These are phyloP conservation scores for Chloroceryle inda DNA, from an alignment of 2,797 vertebrate species.

Conservation along the genomic window DNA sequence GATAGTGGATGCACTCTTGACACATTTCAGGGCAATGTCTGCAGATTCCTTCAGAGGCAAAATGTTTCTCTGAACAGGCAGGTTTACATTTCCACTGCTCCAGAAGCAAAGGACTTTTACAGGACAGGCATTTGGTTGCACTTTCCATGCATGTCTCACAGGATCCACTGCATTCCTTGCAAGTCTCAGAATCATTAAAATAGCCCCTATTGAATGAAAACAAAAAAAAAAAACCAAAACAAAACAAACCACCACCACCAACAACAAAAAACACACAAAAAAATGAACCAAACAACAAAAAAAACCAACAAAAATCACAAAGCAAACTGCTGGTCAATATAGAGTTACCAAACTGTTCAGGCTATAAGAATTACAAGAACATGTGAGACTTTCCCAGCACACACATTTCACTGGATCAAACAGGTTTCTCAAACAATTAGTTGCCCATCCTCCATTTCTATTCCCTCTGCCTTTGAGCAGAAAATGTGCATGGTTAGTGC, in stretches of 20 bases:
- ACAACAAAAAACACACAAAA: background rate
- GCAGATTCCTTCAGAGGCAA: slow-evolving; percentile 82
- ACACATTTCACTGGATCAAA: background rate
- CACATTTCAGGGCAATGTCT: slow-evolving; percentile 86
- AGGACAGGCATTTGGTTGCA: slow-evolving; percentile 85
- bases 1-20: slow-evolving; percentile 81
- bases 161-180: slow-evolving; percentile 79
- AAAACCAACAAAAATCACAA: background rate
- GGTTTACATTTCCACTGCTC: slow-evolving; percentile 79
- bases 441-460: background rate
- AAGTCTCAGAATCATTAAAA: slow-evolving; percentile 71
- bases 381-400: background rate
- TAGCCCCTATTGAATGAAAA: slow-evolving; percentile 83
- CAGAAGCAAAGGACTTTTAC: slow-evolving; percentile 79
- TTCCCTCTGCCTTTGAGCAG: background rate
- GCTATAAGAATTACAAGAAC: background rate
- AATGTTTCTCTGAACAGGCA: slow-evolving; percentile 83
- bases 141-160: slow-evolving; percentile 85
- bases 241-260: background rate
- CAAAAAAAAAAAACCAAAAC: too few species aligned
- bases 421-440: background rate
- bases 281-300: background rate
- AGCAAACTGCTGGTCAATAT: background rate
- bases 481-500: background rate
- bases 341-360: background rate